phyloP scores from a whole-genome alignment of 2,113 vertebrate genomes.

The Orthonyx spaldingii region DNA sequence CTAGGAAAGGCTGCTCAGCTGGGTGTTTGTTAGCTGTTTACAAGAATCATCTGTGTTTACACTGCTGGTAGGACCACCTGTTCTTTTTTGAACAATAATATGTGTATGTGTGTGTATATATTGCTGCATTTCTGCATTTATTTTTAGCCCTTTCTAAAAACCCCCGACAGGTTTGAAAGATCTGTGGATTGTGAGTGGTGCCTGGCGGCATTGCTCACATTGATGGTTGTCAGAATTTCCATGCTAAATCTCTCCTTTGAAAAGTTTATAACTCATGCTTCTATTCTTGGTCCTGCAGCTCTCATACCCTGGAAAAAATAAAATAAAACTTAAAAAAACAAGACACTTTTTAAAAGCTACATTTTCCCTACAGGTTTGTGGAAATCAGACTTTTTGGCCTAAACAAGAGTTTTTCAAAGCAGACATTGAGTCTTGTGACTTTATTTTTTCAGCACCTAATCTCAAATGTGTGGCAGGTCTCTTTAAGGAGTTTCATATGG shows the following conservation, averaged over 20 bases:
- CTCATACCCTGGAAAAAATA: background rate
- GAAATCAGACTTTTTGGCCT: background rate
- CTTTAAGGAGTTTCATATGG: background rate
- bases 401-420: background rate
- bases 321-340: background rate
- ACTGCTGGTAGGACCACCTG: conserved; percentile 19
- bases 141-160: conserved; percentile 57
- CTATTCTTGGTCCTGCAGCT: conserved; percentile 39
- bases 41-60: conserved; percentile 15
- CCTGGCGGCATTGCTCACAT: conserved; percentile 30
- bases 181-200: conserved; percentile 33
- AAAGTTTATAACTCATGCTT: conserved; percentile 31
- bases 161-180: conserved; percentile 33
- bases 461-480: background rate
- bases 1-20: background rate
- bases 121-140: conserved; percentile 47
- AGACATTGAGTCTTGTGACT: background rate
- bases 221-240: conserved; percentile 50
- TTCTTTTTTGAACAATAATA: conserved; percentile 22
- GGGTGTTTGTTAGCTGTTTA: background rate
- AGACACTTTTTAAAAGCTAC: background rate
- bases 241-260: conserved; percentile 54
- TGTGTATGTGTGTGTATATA: background rate
- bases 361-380: background rate
- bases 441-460: background rate